A percentile compares a stretch with the other conserved stretches of the same genome.
These are phyloP conservation scores for Darevskia mixta DNA, from an alignment of 2,797 vertebrate species.

Conservation along the genomic window DNA sequence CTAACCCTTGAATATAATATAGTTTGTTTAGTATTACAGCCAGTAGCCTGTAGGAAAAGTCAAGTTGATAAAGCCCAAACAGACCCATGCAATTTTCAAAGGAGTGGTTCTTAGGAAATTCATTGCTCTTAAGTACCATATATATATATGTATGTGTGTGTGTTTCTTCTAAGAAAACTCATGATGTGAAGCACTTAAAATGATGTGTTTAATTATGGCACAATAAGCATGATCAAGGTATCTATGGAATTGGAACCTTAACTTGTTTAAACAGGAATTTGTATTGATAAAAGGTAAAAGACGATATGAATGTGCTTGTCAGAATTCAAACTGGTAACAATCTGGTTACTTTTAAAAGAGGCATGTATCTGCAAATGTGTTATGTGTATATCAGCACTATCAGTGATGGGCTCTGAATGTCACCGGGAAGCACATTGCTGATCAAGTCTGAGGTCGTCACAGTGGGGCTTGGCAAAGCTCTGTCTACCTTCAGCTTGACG, in stretches of 20 bases:
- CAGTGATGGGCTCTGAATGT: background rate
- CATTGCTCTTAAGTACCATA: background rate
- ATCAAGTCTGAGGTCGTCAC: background rate
- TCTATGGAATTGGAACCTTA: background rate
- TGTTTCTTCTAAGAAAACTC: constrained; percentile 19
- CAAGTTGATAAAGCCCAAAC: background rate
- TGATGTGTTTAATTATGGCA: background rate
- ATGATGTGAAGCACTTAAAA: constrained; percentile 18
- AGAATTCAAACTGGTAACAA: constrained; percentile 23
- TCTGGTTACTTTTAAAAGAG: constrained; percentile 4
- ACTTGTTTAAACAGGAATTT: background rate
- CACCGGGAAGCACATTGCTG: background rate
- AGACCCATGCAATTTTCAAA: background rate
- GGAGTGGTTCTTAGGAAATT: background rate
- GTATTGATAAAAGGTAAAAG: constrained; percentile 20
- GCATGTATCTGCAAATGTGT: background rate
- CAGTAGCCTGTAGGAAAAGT: background rate
- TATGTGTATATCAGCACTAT: background rate
- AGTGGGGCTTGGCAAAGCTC: background rate
- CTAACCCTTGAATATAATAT: background rate
- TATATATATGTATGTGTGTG: background rate
- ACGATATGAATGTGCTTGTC: constrained; percentile 3
- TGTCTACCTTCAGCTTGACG: background rate
- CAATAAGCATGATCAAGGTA: background rate
- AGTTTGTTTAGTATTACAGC: background rate